Evolutionary conservation across 1,140 invertebrate genomes (phyloP), one percentile per base, ranked within the genome.

Genomic region (Bombyx mandarina): DNA sequence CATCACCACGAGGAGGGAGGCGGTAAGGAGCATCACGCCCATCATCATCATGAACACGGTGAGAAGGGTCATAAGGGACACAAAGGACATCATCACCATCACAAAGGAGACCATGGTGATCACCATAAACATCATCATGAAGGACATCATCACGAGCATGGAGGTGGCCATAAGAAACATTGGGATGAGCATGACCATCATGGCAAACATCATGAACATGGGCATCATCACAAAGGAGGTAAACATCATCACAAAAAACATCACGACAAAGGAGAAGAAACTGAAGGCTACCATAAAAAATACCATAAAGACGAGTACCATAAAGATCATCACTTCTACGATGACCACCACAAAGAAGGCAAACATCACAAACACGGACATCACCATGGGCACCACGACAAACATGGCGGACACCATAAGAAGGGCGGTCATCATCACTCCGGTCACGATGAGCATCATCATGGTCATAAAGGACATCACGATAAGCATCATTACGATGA

Each of bases 291-390:
- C 61, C 92, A 93, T 70, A 91, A 93, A 63, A 88, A 93, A 2
- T 91, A 93, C 71, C 93, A 93, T 65, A 75, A 92, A 57, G 92
- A 94, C 77, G 92, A 93, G 69, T 93, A 88, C 76, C 92, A 93
- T 69, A 94, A 93, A 68, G 90, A 93, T 58, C 92, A 93, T 59
- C 90, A 93, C 71, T 92, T 91, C 87, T 91, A 90, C 79, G 90
- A 91, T 66, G 91, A 92, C 74, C 89, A 91, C 67, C 91, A 92
- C 72, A 90, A 91, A 63, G 88, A 84, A 60, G 91, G 90, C 47
- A 90, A 90, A 60, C 91, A 92, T 63, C 88, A 91, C 63, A 92
- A 92, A 65, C 88, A 90, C 55, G 90, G 90, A 1, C 86, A 90
- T 69, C 90, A 92, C 62, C 88, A 92, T 56, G 88, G 88, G 58